phyloP scores from a whole-genome alignment of 2,888 invertebrate species.

The Itoplectis maculator region DNA sequence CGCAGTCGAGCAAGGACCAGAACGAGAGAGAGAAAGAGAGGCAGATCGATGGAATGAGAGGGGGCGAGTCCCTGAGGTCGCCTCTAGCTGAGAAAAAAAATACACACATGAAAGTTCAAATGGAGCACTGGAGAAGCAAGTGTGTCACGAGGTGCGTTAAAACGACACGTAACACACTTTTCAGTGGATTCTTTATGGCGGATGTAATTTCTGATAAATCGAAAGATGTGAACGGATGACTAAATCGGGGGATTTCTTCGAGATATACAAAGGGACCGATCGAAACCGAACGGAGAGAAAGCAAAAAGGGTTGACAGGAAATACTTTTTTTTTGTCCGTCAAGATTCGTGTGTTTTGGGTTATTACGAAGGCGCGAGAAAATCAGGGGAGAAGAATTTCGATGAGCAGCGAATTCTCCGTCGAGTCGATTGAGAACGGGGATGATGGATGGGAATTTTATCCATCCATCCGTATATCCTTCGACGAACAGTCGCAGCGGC shows the following conservation, averaged over 20 bases:
- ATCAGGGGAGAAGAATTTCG: conserved; percentile 15
- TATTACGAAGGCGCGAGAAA: conserved; percentile 6
- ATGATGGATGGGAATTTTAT: background rate
- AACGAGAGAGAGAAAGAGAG: conserved; percentile 50
- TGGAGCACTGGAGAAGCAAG: conserved; percentile 55
- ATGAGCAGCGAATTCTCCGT: conserved; percentile 32
- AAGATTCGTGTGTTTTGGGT: conserved; percentile 32
- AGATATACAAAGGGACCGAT: background rate
- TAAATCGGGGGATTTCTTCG: background rate
- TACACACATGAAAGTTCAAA: conserved; percentile 52
- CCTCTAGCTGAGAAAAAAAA: conserved; percentile 49
- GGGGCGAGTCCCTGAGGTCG: conserved; percentile 54
- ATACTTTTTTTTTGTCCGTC: conserved; percentile 32
- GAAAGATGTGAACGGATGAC: conserved; percentile 25
- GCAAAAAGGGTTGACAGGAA: conserved; percentile 7
- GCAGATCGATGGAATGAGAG: conserved; percentile 48
- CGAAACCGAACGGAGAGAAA: conserved; percentile 36
- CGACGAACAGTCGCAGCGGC: conserved; percentile 27
- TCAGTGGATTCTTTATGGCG: background rate
- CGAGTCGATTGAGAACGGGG: conserved; percentile 35
- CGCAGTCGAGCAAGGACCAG: conserved; percentile 50
- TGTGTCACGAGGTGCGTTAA: conserved; percentile 60
- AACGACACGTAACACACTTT: conserved; percentile 47
- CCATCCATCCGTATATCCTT: conserved; percentile 7
- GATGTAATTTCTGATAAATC: conserved; percentile 47